Conservation (phyloP, 2,113 vertebrate species). For the Corydoras sp. region DNA sequence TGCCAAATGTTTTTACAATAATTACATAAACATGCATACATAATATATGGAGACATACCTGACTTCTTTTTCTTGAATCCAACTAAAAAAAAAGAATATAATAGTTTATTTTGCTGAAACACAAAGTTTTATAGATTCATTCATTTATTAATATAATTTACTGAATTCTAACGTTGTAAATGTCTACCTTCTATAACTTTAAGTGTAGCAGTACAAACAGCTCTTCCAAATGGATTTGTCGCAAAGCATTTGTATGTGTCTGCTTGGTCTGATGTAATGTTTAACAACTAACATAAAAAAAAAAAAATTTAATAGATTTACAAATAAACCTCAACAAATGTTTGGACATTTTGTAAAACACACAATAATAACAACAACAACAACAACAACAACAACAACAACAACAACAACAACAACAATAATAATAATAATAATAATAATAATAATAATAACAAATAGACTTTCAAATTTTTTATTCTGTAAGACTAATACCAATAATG, state of each 20-base stretch:
- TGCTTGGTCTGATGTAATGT: slow-evolving; percentile 60
- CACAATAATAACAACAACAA: no score
- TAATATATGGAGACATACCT: slow-evolving; percentile 3
- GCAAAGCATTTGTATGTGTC: slow-evolving; percentile 76
- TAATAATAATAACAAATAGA: no score
- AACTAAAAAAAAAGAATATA: slow-evolving; percentile 50
- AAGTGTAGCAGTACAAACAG: slow-evolving; percentile 65
- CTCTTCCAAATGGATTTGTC: slow-evolving; percentile 75
- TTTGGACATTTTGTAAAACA: no score
- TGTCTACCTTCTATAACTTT: slow-evolving; percentile 73
- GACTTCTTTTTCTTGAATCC: slow-evolving; percentile 67
- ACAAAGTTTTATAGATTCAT: not conserved
- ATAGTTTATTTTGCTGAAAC: not conserved
- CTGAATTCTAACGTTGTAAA: not conserved
- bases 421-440: no score
- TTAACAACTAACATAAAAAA: slow-evolving; percentile 64
- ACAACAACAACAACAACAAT: no score
- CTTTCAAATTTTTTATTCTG: no score
- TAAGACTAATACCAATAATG: not conserved
- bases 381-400: no score
- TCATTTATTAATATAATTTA: not conserved
- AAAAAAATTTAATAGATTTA: slow-evolving; percentile 4
- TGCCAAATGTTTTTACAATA: no score
- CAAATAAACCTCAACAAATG: not conserved
- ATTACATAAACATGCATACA: no score